Percentiles rank a stretch among this genome's conserved stretches.
Conservation (phyloP, 2,888 invertebrate species). For the Mesorhabditis belari region DNA sequence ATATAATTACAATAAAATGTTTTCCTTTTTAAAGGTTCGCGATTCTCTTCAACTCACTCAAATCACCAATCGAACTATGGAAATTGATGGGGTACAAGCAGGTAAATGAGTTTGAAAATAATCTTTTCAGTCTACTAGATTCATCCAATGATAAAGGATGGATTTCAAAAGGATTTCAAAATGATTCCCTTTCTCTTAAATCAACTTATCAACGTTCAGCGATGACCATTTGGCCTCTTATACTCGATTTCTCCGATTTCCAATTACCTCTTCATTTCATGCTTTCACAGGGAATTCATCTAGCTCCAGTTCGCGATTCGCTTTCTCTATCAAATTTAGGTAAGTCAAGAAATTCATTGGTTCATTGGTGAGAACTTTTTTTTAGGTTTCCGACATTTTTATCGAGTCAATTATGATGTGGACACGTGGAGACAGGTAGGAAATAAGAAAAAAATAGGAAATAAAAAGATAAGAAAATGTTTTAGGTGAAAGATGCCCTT, state of each 20-base stretch:
- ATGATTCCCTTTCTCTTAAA: background rate
- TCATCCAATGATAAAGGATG: background rate
- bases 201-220: background rate
- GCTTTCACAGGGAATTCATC: constrained; percentile 26
- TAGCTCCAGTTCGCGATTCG: constrained; percentile 22
- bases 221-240: constrained; percentile 29
- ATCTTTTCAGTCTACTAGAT: background rate
- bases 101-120: background rate
- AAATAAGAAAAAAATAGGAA: background rate
- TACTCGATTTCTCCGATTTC: constrained; percentile 26
- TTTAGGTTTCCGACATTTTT: constrained; percentile 21
- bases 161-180: background rate
- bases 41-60: background rate
- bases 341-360: background rate
- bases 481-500: constrained; percentile 6
- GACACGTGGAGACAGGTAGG: constrained; percentile 22
- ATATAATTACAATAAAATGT: too few relatives aligned
- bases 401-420: constrained; percentile 29
- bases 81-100: background rate
- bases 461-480: background rate
- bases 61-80: background rate
- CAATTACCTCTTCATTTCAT: constrained; percentile 24
- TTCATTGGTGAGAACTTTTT: background rate
- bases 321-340: constrained; percentile 1
- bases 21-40: background rate